Percentiles rank a stretch among this genome's conserved stretches.
phyloP scores from a whole-genome alignment of 2,797 vertebrate genomes.

The Hydrocynus forskahlii region DNA sequence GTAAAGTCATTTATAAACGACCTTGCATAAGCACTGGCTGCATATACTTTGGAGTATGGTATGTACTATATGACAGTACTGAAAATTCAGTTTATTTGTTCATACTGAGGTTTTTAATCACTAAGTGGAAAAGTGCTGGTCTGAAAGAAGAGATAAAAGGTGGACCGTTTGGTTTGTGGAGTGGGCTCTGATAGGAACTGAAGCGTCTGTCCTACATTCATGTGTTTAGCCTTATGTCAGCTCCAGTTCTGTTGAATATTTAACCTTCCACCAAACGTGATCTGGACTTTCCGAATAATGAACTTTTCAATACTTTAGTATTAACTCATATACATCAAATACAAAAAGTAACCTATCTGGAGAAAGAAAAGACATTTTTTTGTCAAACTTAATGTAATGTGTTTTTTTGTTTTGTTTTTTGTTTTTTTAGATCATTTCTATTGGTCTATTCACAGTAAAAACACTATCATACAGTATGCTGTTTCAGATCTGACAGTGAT shows the following conservation, averaged over 20 bases:
- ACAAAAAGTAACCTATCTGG: no score
- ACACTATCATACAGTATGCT: no score
- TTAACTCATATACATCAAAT: background rate
- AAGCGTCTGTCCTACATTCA: constrained; percentile 45
- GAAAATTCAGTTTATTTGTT: no score
- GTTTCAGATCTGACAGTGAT: no score
- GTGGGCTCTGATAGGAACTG: constrained; percentile 32
- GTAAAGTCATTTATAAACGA: background rate
- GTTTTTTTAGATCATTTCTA: no score
- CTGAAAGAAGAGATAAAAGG: constrained; percentile 58
- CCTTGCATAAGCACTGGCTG: background rate
- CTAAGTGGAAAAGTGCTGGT: background rate
- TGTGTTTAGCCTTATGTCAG: constrained; percentile 44
- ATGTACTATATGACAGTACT: background rate
- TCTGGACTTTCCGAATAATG: constrained; percentile 38
- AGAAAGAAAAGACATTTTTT: no score
- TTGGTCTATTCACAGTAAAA: no score
- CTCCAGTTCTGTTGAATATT: constrained; percentile 69
- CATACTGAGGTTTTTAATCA: background rate
- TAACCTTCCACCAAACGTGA: constrained; percentile 48
- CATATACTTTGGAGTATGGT: background rate
- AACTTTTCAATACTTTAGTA: constrained; percentile 10
- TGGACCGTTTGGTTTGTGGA: constrained; percentile 62
- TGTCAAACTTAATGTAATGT: no score
- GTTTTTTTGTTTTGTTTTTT: no score